A percentile compares a stretch with the other conserved stretches of the same genome.
Evolutionary conservation across 2,113 vertebrate species (phyloP).

Genomic region (Propithecus coquereli): DNA sequence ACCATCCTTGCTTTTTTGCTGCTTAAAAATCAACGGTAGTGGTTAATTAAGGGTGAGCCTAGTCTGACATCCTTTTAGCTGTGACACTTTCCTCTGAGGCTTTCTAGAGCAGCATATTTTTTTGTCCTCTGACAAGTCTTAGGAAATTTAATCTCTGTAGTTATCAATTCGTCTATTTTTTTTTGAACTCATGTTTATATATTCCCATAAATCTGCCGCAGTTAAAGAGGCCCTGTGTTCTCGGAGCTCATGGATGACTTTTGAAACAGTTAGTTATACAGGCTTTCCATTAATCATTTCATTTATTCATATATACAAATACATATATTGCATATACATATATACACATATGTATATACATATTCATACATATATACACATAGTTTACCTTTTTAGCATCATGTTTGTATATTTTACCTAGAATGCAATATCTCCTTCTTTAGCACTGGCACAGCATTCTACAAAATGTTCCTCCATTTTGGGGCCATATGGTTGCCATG

Average conservation of each 20-base stretch:
- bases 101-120: conserved; percentile 35
- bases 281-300: background rate
- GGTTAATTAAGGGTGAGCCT: conserved; percentile 33
- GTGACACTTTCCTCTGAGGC: conserved; percentile 37
- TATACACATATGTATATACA: background rate
- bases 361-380: background rate
- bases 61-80: background rate
- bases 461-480: background rate
- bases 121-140: conserved; percentile 15
- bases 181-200: conserved; percentile 18
- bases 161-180: conserved; percentile 23
- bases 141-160: conserved; percentile 42
- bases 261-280: background rate
- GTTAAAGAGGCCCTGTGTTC: background rate
- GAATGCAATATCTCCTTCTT: background rate
- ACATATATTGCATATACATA: background rate
- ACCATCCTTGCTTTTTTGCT: background rate
- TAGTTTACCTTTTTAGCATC: background rate
- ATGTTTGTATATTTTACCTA: background rate
- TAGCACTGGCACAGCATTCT: background rate
- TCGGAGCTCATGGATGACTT: background rate
- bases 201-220: background rate
- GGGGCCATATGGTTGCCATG: background rate
- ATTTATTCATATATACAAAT: background rate
- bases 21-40: conserved; percentile 54